Evolutionary conservation across 2,888 invertebrate genomes (phyloP).

Genomic region (Mystacides longicornis): DNA sequence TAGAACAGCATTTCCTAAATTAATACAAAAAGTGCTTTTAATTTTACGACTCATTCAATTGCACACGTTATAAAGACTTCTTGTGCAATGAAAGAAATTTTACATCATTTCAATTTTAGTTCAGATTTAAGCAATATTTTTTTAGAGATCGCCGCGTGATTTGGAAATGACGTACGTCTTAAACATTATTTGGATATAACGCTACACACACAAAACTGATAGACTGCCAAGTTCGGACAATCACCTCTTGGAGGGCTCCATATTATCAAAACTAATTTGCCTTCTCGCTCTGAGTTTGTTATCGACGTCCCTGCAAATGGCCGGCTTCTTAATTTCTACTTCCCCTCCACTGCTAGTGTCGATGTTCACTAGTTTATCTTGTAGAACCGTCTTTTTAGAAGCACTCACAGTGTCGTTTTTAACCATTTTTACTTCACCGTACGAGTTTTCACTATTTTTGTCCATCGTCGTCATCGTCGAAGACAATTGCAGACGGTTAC

Average conservation of each 20-base stretch:
- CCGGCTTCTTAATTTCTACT: slow-evolving; percentile 37
- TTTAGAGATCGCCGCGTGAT: no score
- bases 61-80: no score
- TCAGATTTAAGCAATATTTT: no score
- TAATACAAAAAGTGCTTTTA: no score
- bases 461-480: slow-evolving; percentile 25
- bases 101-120: no score
- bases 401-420: slow-evolving; percentile 38
- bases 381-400: slow-evolving; percentile 40
- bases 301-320: slow-evolving; percentile 39
- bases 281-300: slow-evolving; percentile 49
- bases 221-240: no score
- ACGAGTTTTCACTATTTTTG: slow-evolving; percentile 43
- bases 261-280: slow-evolving; percentile 54
- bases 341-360: slow-evolving; percentile 36
- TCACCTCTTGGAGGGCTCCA: slow-evolving; percentile 46
- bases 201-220: no score
- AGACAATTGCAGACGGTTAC: slow-evolving; percentile 27
- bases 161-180: no score
- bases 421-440: slow-evolving; percentile 28
- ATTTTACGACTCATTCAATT: no score
- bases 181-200: no score
- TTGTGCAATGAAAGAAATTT: no score
- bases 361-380: slow-evolving; percentile 45
- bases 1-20: no score